Base-by-base conservation (phyloP, 2,113 vertebrate genomes). In the Grantiella picta region DNA sequence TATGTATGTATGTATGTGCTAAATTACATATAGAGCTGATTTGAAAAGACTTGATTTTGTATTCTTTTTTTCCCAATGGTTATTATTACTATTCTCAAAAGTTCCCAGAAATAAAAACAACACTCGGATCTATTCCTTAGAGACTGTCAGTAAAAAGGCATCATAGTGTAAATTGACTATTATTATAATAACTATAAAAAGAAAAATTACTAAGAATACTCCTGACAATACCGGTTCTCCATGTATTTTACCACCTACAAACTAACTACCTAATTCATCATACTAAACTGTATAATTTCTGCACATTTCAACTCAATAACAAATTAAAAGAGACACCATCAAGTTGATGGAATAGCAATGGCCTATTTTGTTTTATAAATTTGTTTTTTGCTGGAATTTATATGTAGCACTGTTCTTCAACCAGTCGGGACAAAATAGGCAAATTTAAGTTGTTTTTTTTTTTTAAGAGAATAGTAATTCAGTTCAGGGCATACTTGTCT, bases 131-230 rank as follows among this genome's bases (percentile, higher is more conserved):
- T 69, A 15, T 82, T 83, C 75, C 78, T 77, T 83, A 69, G 60
- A 89, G 54, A n/a, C 45, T 80, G 35, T 59, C 70, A 59, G 25
- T 64, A 70, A 94, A 96, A 94, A 94, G 29, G 23, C 63, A 29
- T 69, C 56, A 38, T 42, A 28, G 42, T 78, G 33, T 75, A 80
- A 91, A 57, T 75, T 90, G 45, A 54, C 36, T 73, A 60, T 72
- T 92, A 75, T 86, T 84, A 49, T 69, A 86, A 83, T 63, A 45
- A 54, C 25, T 94, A 40, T 80, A 85, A 89, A 85, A 94, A 82
- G 29, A 81, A 75, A 89, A 90, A 82, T 52, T 92, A 15, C 59
- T 66, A 88, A 82, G 35, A 82, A 40, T 83, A 72, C 59, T 57
- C 28, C 27, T 92, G 59, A 66, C 33, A 89, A 70, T 92, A 82